Base-by-base conservation (phyloP, 1,140 invertebrate genomes). In the Drosophila paulistorum region DNA sequence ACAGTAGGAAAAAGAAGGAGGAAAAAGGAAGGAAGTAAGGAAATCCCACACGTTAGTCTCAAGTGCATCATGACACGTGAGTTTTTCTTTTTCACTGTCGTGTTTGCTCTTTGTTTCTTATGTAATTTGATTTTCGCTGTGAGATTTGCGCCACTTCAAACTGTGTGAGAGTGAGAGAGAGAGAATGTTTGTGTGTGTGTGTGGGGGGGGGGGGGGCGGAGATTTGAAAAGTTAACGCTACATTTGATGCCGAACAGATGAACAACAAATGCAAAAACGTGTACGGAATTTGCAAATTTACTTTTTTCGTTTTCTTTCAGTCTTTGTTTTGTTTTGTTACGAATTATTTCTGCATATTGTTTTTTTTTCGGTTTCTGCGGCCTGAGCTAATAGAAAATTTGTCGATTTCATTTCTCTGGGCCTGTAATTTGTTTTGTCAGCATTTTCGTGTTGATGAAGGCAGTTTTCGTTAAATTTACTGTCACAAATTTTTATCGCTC, bases 51-150 rank as follows among this genome's bases (percentile, higher is more conserved):
- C 76, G 72, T 70, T 63, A 87, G 84, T 89, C 84, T 87, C 84
- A 87, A 87, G 83, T 87, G 83, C 84, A 87, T 69, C 79, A 71
- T 83, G 83, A 87, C 83, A 87, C 84, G 83, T 87, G 84, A 68
- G 72, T 68, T 75, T 71, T 62, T 45, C 76, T 66, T 82, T 68
- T 73, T 51, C 11, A 42, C 37, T 66, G 57, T 64, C 37, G 51
- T 79, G 41, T 79, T 64, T 59, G 26, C 61, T 30, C 42, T 64
- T 65, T 61, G 51, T 68, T 77, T 79, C 75, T 79, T 69, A 69
- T 51, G 84, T 77, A 89, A 87, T 87, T 87, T 89, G 77, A 87
- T 89, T 89, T 86, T 70, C 75, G 66, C 75, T 65, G 39, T 58
- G 71, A 79, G 83, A 86, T 79, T 79, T 79, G 71, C 71, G 68